Percentiles rank a stretch among this genome's conserved stretches.
phyloP scores from a whole-genome alignment of 2,888 invertebrate genomes.

The Aporophyla nigra region DNA sequence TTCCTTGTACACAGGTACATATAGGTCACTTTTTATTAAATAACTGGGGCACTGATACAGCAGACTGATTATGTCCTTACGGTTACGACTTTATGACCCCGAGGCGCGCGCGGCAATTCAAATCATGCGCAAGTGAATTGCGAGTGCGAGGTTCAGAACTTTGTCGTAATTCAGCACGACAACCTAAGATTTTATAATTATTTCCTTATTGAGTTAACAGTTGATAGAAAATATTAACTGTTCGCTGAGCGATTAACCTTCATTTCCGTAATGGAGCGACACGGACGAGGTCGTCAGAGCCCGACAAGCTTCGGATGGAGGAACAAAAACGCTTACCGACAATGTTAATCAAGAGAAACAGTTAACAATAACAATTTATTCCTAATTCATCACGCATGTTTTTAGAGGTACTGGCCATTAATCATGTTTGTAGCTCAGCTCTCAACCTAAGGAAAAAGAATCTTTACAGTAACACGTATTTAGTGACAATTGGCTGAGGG shows the following conservation, averaged over 20 bases:
- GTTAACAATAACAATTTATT: constrained; percentile 55
- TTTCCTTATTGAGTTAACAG: constrained; percentile 70
- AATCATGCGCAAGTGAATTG: constrained; percentile 57
- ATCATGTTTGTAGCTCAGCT: constrained; percentile 28
- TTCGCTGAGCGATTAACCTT: constrained; percentile 67
- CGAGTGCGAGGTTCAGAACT: constrained; percentile 36
- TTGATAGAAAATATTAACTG: constrained; percentile 68
- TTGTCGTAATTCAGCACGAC: constrained; percentile 53
- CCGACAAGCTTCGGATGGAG: constrained; percentile 48
- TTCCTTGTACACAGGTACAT: background rate
- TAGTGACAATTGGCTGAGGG: constrained; percentile 64
- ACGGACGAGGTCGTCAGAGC: constrained; percentile 64
- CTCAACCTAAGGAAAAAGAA: constrained; percentile 27
- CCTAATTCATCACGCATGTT: constrained; percentile 56
- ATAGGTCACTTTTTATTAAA: background rate
- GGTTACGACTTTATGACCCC: constrained; percentile 37
- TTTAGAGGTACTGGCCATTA: constrained; percentile 25
- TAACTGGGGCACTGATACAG: background rate
- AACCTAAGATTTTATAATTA: constrained; percentile 62
- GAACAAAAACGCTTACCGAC: constrained; percentile 70
- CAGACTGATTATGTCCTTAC: constrained; percentile 34
- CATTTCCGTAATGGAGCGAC: constrained; percentile 67
- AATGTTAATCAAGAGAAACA: constrained; percentile 65
- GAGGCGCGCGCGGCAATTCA: constrained; percentile 42
- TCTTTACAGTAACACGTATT: constrained; percentile 49